These are phyloP conservation scores for Caenorhabditis auriculariae DNA, from an alignment of 2,888 invertebrate genomes.

Conservation along the genomic window DNA sequence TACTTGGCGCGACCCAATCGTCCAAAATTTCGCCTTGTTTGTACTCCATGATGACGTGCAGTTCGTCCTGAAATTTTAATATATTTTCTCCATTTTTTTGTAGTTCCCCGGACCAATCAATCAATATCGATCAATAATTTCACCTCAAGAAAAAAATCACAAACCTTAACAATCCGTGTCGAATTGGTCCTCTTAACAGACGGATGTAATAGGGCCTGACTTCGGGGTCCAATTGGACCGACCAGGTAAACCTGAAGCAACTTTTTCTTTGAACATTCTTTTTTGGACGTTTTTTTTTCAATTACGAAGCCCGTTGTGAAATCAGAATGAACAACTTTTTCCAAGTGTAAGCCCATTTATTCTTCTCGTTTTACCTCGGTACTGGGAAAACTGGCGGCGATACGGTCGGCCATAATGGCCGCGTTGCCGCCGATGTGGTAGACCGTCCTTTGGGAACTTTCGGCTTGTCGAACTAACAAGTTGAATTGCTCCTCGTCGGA, in stretches of 20 bases:
- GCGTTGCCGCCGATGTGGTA: conserved; percentile 67
- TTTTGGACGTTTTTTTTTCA: not conserved
- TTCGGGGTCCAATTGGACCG: conserved; percentile 66
- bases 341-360: conserved; percentile 9
- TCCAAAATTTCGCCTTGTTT: conserved; percentile 65
- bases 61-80: conserved; percentile 64
- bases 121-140: not conserved
- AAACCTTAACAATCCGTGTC: conserved; percentile 51
- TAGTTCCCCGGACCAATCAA: not conserved
- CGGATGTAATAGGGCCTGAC: conserved; percentile 64
- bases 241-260: conserved; percentile 65
- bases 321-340: not conserved
- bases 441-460: conserved; percentile 52
- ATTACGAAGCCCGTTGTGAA: not conserved
- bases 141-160: not conserved
- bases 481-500: conserved; percentile 52
- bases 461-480: conserved; percentile 42
- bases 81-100: conserved; percentile 24
- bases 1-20: conserved; percentile 63
- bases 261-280: not conserved
- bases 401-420: conserved; percentile 65
- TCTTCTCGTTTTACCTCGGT: conserved; percentile 62
- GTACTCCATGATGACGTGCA: conserved; percentile 68
- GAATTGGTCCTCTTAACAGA: conserved; percentile 63
- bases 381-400: conserved; percentile 64